Percentiles rank a stretch among this genome's conserved stretches.
These are phyloP conservation scores for Lepas anatifera DNA, from an alignment of 2,888 invertebrate genomes.

Conservation along the genomic window DNA sequence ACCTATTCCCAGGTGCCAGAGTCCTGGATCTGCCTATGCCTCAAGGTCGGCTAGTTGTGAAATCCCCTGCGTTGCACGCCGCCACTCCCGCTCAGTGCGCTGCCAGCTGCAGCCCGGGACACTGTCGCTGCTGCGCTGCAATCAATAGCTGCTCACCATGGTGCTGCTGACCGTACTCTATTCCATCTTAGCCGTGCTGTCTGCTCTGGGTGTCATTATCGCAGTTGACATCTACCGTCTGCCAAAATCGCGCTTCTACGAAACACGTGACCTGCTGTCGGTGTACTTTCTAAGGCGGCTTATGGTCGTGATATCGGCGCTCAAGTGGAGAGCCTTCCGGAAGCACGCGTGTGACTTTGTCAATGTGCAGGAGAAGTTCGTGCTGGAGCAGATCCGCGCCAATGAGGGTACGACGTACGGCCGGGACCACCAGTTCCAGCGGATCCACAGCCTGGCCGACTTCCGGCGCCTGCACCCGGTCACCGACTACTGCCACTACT, in stretches of 20 bases:
- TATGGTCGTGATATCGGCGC: background rate
- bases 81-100: too few relatives aligned
- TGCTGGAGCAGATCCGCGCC: background rate
- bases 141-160: too few relatives aligned
- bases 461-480: background rate
- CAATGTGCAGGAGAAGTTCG: background rate
- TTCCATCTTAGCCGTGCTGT: too few relatives aligned
- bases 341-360: background rate
- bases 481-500: background rate
- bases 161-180: too few relatives aligned
- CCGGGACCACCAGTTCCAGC: background rate
- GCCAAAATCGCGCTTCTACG: background rate
- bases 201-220: too few relatives aligned
- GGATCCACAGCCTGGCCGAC: constrained; percentile 3
- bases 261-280: background rate
- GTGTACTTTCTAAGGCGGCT: background rate
- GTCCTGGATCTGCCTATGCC: too few relatives aligned
- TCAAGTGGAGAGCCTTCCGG: background rate
- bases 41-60: too few relatives aligned
- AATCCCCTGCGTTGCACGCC: too few relatives aligned
- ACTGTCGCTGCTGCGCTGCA: too few relatives aligned
- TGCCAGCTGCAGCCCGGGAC: too few relatives aligned
- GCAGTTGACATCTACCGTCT: background rate
- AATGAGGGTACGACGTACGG: background rate
- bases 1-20: too few relatives aligned